Conservation (phyloP, 2,113 vertebrate genomes). For the Sceloporus undulatus region DNA sequence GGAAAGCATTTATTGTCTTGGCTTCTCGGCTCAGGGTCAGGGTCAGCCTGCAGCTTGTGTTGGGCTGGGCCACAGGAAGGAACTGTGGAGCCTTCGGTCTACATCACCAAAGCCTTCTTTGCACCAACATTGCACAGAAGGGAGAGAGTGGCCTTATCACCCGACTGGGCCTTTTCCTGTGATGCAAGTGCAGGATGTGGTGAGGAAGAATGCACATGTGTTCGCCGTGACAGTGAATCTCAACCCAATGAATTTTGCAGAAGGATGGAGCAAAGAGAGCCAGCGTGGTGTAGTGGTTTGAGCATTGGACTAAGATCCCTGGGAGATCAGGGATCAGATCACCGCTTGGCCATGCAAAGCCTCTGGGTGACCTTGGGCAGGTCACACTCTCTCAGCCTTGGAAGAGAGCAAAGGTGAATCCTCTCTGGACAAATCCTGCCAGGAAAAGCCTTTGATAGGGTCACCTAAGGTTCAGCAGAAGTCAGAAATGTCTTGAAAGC, state of each 20-base stretch:
- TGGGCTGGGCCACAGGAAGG: constrained; percentile 32
- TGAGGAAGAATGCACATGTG: neutral
- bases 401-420: too few relatives aligned
- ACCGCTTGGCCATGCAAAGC: too few relatives aligned
- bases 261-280: too few relatives aligned
- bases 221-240: neutral
- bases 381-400: too few relatives aligned
- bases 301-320: too few relatives aligned
- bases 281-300: too few relatives aligned
- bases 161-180: neutral
- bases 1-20: constrained; percentile 27
- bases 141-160: neutral
- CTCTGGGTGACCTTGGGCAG: too few relatives aligned
- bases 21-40: neutral
- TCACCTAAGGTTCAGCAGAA: too few relatives aligned
- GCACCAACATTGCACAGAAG: neutral
- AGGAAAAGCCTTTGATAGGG: too few relatives aligned
- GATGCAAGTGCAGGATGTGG: neutral
- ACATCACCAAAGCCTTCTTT: neutral
- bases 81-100: constrained; percentile 21
- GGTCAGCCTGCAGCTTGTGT: constrained; percentile 35
- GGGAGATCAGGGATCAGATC: too few relatives aligned
- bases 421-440: too few relatives aligned
- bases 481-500: too few relatives aligned
- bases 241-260: neutral